Evolutionary conservation across 2,113 vertebrate genomes (phyloP).

Genomic region (Triplophysa tibetana): DNA sequence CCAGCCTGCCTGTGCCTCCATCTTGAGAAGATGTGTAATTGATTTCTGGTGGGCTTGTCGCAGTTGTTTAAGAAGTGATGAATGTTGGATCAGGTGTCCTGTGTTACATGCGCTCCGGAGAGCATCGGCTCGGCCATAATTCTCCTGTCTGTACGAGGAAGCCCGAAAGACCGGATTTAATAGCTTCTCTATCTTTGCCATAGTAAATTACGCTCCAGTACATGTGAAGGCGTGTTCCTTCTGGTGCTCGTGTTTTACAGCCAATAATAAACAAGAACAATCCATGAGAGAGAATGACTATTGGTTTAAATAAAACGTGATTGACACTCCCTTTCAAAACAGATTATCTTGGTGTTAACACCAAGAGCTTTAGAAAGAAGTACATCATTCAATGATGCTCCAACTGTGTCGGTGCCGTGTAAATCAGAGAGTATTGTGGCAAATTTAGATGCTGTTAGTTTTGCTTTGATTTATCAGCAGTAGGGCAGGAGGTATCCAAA

Average conservation of each 20-base stretch:
- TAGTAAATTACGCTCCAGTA: conserved; percentile 44
- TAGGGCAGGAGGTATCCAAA: not conserved
- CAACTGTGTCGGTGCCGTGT: not conserved
- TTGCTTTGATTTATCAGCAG: conserved; percentile 2
- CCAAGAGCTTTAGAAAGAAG: conserved; percentile 14
- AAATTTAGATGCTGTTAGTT: conserved; percentile 1
- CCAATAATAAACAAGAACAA: conserved; percentile 37
- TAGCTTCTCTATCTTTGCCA: conserved; percentile 48
- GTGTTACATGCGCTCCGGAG: conserved; percentile 45
- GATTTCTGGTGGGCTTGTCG: conserved; percentile 45
- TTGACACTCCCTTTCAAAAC: conserved; percentile 16
- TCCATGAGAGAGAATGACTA: conserved; percentile 32
- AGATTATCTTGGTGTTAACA: conserved; percentile 33
- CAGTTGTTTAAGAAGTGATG: conserved; percentile 52
- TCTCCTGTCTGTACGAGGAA: conserved; percentile 42
- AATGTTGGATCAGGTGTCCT: conserved; percentile 48
- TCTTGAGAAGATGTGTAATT: conserved; percentile 47
- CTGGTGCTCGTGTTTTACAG: conserved; percentile 34
- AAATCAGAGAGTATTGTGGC: not conserved
- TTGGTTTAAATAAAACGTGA: conserved; percentile 25
- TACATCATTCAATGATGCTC: not conserved
- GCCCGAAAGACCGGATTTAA: conserved; percentile 45
- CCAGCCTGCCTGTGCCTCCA: conserved; percentile 20
- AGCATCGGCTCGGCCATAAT: conserved; percentile 36
- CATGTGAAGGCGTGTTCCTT: conserved; percentile 19